Evolutionary conservation across 1,140 invertebrate species (phyloP).

Genomic region (Pseudomyrmex sp.): DNA sequence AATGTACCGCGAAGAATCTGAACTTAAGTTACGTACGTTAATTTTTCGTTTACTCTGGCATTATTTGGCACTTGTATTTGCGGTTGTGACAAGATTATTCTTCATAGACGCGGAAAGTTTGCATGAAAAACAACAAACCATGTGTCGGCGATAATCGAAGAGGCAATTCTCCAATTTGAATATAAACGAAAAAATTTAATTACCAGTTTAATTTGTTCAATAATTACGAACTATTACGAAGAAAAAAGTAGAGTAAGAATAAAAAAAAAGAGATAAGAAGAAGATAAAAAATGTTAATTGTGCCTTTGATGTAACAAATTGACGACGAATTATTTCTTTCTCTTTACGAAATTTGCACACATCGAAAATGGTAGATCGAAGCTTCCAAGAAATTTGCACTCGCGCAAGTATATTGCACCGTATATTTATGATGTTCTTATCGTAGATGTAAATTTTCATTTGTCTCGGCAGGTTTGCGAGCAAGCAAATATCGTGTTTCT

Average conservation of each 20-base stretch:
- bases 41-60: not conserved
- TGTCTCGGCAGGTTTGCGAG: constrained; percentile 58
- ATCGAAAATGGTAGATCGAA: constrained; percentile 28
- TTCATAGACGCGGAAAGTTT: not conserved
- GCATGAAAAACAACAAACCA: not conserved
- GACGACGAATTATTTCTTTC: constrained; percentile 10
- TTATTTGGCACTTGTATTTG: not conserved
- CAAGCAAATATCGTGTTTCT: constrained; percentile 37
- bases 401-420: not conserved
- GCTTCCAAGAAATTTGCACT: constrained; percentile 37
- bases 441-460: constrained; percentile 68
- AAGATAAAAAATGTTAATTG: too few relatives aligned
- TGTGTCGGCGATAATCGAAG: not conserved
- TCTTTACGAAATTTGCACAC: constrained; percentile 11
- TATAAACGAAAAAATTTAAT: not conserved
- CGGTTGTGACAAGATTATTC: not conserved
- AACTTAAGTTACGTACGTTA: not conserved
- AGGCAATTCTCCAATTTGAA: not conserved
- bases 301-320: constrained; percentile 4
- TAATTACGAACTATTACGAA: not conserved
- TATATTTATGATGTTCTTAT: constrained; percentile 66
- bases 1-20: not conserved
- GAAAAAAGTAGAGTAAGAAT: not conserved
- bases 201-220: not conserved
- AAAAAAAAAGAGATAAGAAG: too few relatives aligned